Evolutionary conservation across 1,140 invertebrate genomes (phyloP), one percentile per base, ranked within the genome.

Genomic region (Lordiphosa mommai): DNA sequence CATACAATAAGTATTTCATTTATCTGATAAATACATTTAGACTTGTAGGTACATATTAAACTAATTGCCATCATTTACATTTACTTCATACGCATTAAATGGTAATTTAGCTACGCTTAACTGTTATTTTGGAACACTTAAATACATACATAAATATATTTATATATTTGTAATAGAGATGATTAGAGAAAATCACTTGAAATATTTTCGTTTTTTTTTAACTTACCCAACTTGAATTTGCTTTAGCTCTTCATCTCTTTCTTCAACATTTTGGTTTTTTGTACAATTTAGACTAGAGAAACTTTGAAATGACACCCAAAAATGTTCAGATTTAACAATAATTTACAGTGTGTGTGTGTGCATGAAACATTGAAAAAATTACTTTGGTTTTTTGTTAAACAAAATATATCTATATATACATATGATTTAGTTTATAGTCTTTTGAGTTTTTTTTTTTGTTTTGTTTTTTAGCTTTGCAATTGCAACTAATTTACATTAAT

Each of bases 61-160:
- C 53, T 65, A 68, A 48, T 51, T 69, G 46, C 16, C 41, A 43
- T 76, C 60, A 66, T 76, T 70, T 76, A 76, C 72, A 77, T 46
- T 60, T 69, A 65, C 48, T 30, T 72, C 60, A 59, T 61, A 72
- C 64, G 55, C 51, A 56, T 64, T 61, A 49, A 46, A 61, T 55
- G 61, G 53, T 77, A 65, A 72, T 84, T 82, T 82, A 72, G 72
- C 76, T 80, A 80, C 63, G 67, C 57, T 82, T 71, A 80, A 37
- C 50, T 59, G 37, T 30, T 64, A 63, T 40, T 68, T 68, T 68
- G 56, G 37, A 70, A 82, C 66, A 56, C 76, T 67, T 65, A 80
- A 64, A 77, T 71, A 58, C 74, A 74, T 68, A 57, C 73, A 70
- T 63, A 70, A 56, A 61, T 57, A 56, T 65, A 61, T 32, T 47